Evolutionary conservation across 2,888 invertebrate genomes (phyloP), one percentile per base, ranked within the genome.

Genomic region (Lordiphosa andalusiaca): DNA sequence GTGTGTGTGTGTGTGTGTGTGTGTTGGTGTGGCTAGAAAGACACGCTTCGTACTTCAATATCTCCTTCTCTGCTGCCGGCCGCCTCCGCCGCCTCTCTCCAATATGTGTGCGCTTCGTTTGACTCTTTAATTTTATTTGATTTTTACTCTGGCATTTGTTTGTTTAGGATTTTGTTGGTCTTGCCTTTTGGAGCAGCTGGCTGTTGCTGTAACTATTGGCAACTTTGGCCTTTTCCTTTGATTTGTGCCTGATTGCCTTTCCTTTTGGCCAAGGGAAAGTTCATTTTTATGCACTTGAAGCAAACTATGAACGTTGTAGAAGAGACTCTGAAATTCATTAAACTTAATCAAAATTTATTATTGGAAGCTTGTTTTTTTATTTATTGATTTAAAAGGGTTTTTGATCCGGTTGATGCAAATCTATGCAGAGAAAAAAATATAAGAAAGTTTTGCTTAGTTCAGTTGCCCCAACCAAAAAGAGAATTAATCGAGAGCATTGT

Each of bases 51-150:
- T 23, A 39, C 39, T 67, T 59, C 69, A 62, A 64, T 55, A 52
- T 65, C 57, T 46, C 25, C 25, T 25, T 25, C 42, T 21, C 49
- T 55, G 16, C 42, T 30, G 38, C 44, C 6, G 30, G 16, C 42
- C 21, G 38, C 44, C 6, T 21, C 36, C 9, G 33, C 39, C 38
- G 44, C 38, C 39, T 33, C 30, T 37, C 46, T 44, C 25, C 50
- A 57, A n/a, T 49, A 50, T 55, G 39, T 53, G 50, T 65, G 42
- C 50, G 64, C 59, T 60, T 60, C 57, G 69, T 54, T 69, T 58
- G 54, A 61, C 66, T 65, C 61, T 66, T 70, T 58, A 62, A 61
- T 66, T 70, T 70, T 70, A 66, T 70, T 70, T 70, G 66, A 65
- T 66, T 69, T 69, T 60, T 42, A 39, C 65, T 60, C 30, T 56